Conservation (phyloP, 1,140 invertebrate genomes). For the Drosophila ananassae region DNA sequence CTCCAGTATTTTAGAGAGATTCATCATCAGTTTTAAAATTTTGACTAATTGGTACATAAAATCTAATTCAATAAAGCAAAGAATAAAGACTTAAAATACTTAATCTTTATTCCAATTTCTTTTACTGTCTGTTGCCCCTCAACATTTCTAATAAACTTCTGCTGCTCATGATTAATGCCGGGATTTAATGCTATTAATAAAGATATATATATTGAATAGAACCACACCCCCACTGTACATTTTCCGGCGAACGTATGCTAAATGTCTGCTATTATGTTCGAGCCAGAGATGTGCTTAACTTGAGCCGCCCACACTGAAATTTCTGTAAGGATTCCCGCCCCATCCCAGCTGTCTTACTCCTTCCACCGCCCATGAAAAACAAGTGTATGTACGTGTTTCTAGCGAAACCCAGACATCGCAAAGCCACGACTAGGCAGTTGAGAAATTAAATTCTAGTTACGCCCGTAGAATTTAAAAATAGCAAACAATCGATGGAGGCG, state of each 20-base stretch:
- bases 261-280: slow-evolving; percentile 24
- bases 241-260: slow-evolving; percentile 13
- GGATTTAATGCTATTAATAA: slow-evolving; percentile 20
- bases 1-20: no score
- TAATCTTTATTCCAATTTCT: neutral
- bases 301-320: slow-evolving; percentile 1
- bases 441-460: slow-evolving; percentile 74
- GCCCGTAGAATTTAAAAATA: slow-evolving; percentile 66
- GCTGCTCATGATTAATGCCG: slow-evolving; percentile 1
- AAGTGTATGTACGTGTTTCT: slow-evolving; percentile 49
- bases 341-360: slow-evolving; percentile 19
- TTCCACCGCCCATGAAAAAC: slow-evolving; percentile 2
- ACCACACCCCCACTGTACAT: neutral
- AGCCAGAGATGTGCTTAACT: slow-evolving; percentile 32
- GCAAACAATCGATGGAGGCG: slow-evolving; percentile 22
- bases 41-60: neutral
- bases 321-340: slow-evolving; percentile 1
- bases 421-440: slow-evolving; percentile 37
- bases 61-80: neutral
- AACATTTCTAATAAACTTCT: neutral
- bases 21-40: no score
- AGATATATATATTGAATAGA: slow-evolving; percentile 5
- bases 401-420: slow-evolving; percentile 34
- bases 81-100: neutral
- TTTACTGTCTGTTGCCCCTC: neutral